These are phyloP conservation scores for Lepetodrilus schrolli DNA, from an alignment of 2,888 invertebrate species.

Conservation along the genomic window DNA sequence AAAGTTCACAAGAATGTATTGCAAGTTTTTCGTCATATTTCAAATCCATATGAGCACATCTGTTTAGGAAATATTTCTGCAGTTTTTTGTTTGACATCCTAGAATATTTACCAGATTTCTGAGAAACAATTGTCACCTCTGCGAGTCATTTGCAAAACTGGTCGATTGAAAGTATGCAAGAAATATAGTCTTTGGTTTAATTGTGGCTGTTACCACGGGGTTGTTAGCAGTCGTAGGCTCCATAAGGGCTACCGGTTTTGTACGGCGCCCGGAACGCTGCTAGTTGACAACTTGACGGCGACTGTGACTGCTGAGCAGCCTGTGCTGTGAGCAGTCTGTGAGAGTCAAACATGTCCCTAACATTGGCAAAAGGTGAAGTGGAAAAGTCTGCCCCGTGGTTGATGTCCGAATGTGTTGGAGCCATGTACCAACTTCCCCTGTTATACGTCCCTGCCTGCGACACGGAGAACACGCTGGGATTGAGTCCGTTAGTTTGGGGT, in stretches of 20 bases:
- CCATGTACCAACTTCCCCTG: slow-evolving; percentile 66
- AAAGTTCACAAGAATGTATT: slow-evolving; percentile 18
- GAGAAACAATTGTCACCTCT: slow-evolving; percentile 7
- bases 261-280: slow-evolving; percentile 68
- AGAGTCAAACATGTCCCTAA: slow-evolving; percentile 63
- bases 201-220: background rate
- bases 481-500: slow-evolving; percentile 60
- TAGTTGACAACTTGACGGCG: slow-evolving; percentile 66
- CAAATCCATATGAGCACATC: slow-evolving; percentile 12
- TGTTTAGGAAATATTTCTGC: slow-evolving; percentile 7
- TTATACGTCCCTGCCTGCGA: slow-evolving; percentile 55
- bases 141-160: background rate
- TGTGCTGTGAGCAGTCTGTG: slow-evolving; percentile 57
- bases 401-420: slow-evolving; percentile 52
- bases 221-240: slow-evolving; percentile 63
- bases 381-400: slow-evolving; percentile 57
- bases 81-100: slow-evolving; percentile 26
- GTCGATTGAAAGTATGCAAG: background rate
- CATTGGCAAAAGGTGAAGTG: slow-evolving; percentile 53
- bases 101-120: slow-evolving; percentile 34
- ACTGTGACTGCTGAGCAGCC: slow-evolving; percentile 45
- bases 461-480: slow-evolving; percentile 61
- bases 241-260: slow-evolving; percentile 61
- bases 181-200: slow-evolving; percentile 14
- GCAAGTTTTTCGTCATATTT: slow-evolving; percentile 1